These are phyloP conservation scores for Piprites chloris DNA, from an alignment of 2,113 vertebrate species.

Conservation along the genomic window DNA sequence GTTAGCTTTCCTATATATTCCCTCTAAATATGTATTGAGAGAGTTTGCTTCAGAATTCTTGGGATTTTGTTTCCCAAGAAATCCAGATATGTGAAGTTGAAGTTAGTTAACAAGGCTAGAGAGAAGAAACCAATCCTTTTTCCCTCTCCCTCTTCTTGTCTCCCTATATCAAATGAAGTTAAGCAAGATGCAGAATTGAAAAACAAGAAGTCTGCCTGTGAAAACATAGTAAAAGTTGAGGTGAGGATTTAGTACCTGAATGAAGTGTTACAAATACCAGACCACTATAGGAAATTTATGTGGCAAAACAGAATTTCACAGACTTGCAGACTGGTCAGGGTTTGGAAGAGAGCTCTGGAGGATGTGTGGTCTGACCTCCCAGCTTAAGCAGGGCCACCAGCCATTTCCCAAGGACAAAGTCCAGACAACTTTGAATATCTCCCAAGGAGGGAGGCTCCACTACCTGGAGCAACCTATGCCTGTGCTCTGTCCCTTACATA, in stretches of 20 bases:
- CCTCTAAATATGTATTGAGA: neutral
- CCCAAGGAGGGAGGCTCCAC: neutral
- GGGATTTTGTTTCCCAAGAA: neutral
- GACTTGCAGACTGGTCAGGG: neutral
- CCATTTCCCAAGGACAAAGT: neutral
- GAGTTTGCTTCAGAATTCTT: neutral
- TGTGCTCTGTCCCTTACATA: neutral
- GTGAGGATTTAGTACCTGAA: neutral
- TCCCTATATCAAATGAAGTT: neutral
- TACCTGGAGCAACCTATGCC: neutral
- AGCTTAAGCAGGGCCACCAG: neutral
- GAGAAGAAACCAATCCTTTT: neutral
- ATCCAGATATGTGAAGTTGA: neutral
- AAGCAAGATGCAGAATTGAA: neutral
- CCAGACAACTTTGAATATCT: neutral
- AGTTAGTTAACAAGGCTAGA: neutral
- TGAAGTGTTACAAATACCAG: neutral
- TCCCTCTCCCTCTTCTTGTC: neutral
- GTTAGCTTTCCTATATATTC: neutral
- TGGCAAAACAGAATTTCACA: neutral
- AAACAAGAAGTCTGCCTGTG: neutral
- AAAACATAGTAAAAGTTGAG: neutral
- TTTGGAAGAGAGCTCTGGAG: neutral
- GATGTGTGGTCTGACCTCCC: neutral
- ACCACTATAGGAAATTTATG: neutral